Evolutionary conservation across 2,797 vertebrate species (phyloP).

Genomic region (Poecilia picta): DNA sequence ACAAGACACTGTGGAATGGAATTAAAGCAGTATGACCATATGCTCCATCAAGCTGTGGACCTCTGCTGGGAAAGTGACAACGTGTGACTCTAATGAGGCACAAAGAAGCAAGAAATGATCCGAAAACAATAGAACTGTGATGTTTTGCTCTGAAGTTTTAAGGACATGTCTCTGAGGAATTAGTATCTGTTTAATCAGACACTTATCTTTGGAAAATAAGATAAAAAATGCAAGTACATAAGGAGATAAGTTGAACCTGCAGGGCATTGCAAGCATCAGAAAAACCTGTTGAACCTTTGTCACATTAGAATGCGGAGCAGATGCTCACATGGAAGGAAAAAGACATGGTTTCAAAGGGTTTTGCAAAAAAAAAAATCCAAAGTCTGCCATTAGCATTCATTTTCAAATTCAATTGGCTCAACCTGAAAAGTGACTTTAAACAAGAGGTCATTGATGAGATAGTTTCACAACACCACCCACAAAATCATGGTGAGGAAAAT

Average conservation of each 20-base stretch:
- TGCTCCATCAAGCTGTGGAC: slow-evolving; percentile 50
- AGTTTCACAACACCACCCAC: background rate
- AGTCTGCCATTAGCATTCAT: background rate
- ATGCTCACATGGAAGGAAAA: background rate
- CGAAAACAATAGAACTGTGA: slow-evolving; percentile 41
- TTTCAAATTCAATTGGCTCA: slow-evolving; percentile 13
- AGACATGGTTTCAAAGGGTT: background rate
- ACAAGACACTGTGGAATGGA: slow-evolving; percentile 48
- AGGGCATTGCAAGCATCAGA: background rate
- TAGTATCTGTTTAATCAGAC: slow-evolving; percentile 43
- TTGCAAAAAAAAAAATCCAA: background rate
- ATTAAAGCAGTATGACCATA: slow-evolving; percentile 60
- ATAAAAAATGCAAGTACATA: slow-evolving; percentile 2
- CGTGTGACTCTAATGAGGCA: slow-evolving; percentile 53
- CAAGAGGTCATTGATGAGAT: background rate
- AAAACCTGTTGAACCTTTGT: background rate
- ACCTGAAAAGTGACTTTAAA: slow-evolving; percentile 8
- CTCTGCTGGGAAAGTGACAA: slow-evolving; percentile 48
- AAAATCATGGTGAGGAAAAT: background rate
- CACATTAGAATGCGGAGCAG: background rate
- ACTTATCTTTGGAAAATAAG: slow-evolving; percentile 15
- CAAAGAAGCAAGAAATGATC: slow-evolving; percentile 34
- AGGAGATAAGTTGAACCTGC: background rate
- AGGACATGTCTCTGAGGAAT: slow-evolving; percentile 26
- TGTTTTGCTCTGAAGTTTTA: slow-evolving; percentile 42